Evolutionary conservation across 2,113 vertebrate species (phyloP).

Genomic region (Catagonus wagneri): DNA sequence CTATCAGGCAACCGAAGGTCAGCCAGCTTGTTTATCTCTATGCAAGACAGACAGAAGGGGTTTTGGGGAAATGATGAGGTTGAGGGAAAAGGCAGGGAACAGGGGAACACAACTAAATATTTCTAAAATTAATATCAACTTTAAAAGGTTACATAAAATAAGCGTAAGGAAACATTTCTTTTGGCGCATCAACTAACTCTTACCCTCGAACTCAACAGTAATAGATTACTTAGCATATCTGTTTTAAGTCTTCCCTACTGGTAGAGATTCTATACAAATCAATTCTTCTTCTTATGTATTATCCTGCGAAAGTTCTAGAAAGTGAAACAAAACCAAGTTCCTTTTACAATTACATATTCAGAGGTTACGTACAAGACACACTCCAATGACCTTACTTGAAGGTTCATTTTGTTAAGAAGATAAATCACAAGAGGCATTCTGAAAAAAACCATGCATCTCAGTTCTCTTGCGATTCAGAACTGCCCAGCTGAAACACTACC

Average conservation of each 20-base stretch:
- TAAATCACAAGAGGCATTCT: conserved; percentile 40
- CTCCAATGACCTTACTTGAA: conserved; percentile 43
- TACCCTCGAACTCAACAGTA: conserved; percentile 27
- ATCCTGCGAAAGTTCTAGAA: conserved; percentile 48
- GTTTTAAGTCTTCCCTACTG: not conserved
- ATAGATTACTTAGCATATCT: not conserved
- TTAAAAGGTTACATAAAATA: conserved; percentile 26
- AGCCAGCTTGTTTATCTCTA: conserved; percentile 91
- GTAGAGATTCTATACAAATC: conserved; percentile 3
- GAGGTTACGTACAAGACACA: conserved; percentile 33
- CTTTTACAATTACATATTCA: conserved; percentile 46
- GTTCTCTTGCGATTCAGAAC: not conserved
- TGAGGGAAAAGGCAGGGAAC: conserved; percentile 83
- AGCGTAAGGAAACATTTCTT: conserved; percentile 10
- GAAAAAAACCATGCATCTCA: not conserved
- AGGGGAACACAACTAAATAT: conserved; percentile 74
- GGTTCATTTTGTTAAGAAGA: conserved; percentile 55
- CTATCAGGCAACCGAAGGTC: conserved; percentile 89
- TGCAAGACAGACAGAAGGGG: conserved; percentile 90
- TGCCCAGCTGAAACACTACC: conserved; percentile 24
- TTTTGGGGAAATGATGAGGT: conserved; percentile 84
- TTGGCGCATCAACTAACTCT: not conserved
- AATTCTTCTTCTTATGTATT: not conserved
- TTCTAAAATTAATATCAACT: conserved; percentile 72
- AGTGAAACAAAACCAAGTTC: conserved; percentile 42